These are phyloP conservation scores for Ophthalmolycus amberensis DNA, from an alignment of 2,113 vertebrate species.

Conservation along the genomic window DNA sequence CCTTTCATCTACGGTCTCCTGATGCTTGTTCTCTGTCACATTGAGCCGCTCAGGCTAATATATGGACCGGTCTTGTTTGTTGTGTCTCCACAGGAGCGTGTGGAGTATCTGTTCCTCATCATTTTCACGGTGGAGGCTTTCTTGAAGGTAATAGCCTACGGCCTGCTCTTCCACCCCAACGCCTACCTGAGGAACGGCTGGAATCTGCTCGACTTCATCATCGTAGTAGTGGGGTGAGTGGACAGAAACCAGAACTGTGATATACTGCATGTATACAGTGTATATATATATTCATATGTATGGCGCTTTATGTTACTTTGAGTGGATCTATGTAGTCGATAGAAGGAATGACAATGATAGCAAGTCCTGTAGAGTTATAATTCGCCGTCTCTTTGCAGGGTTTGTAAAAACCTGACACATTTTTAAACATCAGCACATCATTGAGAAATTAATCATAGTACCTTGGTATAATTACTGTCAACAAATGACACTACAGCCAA, in stretches of 20 bases:
- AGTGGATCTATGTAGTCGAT: background rate
- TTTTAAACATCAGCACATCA: conserved; percentile 34
- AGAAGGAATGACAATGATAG: background rate
- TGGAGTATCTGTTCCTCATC: conserved; percentile 99
- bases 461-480: conserved; percentile 49
- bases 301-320: background rate
- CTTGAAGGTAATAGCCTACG: conserved; percentile 99
- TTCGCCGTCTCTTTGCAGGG: background rate
- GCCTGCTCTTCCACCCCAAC: conserved; percentile 99
- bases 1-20: background rate
- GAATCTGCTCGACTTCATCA: conserved; percentile 99
- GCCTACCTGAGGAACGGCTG: conserved; percentile 99
- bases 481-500: conserved; percentile 51
- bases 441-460: conserved; percentile 28
- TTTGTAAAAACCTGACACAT: conserved; percentile 27
- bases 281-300: too few species aligned
- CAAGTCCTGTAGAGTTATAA: background rate
- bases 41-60: conserved; percentile 6
- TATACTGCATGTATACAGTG: too few species aligned
- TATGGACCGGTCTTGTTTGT: conserved; percentile 40
- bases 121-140: conserved; percentile 99
- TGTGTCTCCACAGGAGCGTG: conserved; percentile 89
- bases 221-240: conserved; percentile 99
- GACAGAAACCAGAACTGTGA: background rate
- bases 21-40: background rate